Conservation (phyloP, 2,888 invertebrate genomes). For the Xanthia icteritia region DNA sequence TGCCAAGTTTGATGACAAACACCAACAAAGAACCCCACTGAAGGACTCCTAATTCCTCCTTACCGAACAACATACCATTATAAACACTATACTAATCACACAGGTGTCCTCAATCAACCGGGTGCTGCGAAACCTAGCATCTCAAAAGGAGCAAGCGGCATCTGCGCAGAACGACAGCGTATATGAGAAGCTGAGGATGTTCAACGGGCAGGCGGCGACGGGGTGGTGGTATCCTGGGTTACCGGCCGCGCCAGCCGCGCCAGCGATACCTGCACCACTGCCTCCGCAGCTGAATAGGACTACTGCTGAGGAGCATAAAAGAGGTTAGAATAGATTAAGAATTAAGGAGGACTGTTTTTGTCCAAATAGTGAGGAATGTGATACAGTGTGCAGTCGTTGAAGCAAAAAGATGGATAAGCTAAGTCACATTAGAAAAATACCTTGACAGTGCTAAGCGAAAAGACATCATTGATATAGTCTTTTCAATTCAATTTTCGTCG, state of each 20-base stretch:
- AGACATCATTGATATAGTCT: background rate
- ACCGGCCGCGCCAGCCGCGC: slow-evolving; percentile 93
- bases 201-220: slow-evolving; percentile 96
- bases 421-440: background rate
- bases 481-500: background rate
- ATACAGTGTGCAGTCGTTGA: background rate
- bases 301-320: slow-evolving; percentile 93
- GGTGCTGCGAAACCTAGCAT: slow-evolving; percentile 98
- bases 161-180: slow-evolving; percentile 96
- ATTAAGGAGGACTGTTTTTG: background rate
- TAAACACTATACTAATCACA: background rate
- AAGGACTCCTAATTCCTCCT: background rate
- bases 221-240: slow-evolving; percentile 97
- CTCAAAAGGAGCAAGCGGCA: slow-evolving; percentile 98
- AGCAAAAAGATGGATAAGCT: background rate
- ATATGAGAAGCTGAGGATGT: slow-evolving; percentile 98
- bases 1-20: background rate
- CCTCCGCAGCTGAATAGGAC: slow-evolving; percentile 91
- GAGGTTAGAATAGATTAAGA: slow-evolving; percentile 90
- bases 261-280: slow-evolving; percentile 93
- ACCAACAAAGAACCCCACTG: background rate
- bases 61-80: background rate
- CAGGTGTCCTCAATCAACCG: slow-evolving; percentile 99
- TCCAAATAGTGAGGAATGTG: background rate
- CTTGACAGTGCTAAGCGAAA: background rate